Evolutionary conservation across 1,140 invertebrate genomes (phyloP).

Genomic region (Drosophila takahashii): DNA sequence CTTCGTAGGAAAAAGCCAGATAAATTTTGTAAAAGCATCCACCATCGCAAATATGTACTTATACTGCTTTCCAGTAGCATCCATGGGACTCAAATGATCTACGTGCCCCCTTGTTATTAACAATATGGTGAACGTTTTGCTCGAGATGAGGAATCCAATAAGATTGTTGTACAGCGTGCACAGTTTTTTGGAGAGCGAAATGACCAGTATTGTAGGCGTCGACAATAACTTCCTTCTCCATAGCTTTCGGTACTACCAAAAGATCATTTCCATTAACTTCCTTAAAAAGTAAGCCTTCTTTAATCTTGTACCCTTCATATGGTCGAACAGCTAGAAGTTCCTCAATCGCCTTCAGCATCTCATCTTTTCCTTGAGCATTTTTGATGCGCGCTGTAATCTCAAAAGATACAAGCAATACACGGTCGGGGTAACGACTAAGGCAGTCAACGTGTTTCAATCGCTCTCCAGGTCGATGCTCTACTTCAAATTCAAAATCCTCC

Average conservation of each 20-base stretch:
- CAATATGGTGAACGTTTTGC: background rate
- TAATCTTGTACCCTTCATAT: no score
- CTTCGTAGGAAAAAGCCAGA: no score
- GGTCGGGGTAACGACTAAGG: background rate
- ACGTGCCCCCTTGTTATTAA: background rate
- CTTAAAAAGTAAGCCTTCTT: no score
- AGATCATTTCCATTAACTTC: background rate
- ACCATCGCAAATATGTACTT: no score
- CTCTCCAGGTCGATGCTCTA: no score
- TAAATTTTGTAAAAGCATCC: no score
- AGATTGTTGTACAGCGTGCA: background rate
- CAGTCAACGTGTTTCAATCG: background rate
- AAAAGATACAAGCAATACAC: background rate
- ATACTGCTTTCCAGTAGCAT: no score
- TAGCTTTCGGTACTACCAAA: background rate
- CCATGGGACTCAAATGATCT: no score
- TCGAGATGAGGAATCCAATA: background rate
- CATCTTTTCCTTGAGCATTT: background rate
- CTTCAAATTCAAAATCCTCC: no score
- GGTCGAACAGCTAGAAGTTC: no score
- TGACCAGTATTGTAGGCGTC: background rate
- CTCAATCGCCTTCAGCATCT: no score
- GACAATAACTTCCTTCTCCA: background rate
- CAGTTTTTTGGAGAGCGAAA: no score
- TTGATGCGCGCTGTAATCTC: background rate